Percentiles rank a stretch among this genome's conserved stretches.
These are phyloP conservation scores for Larimichthys polyactis DNA, from an alignment of 2,113 vertebrate genomes.

Conservation along the genomic window DNA sequence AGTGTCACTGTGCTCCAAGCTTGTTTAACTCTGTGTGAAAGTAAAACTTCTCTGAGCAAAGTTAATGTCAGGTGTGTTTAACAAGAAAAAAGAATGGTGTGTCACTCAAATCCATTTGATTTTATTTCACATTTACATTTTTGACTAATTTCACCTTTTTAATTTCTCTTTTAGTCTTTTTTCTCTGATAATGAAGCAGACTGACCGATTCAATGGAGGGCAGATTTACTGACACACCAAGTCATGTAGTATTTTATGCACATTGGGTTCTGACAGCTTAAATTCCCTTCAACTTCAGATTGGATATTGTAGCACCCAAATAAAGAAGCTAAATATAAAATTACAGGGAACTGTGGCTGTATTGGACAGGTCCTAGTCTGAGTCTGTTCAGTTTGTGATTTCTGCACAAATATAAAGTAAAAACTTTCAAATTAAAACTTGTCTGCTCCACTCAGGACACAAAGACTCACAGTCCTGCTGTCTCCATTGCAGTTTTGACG, in stretches of 20 bases:
- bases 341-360: background rate
- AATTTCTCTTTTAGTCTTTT: background rate
- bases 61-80: background rate
- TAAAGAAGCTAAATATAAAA: background rate
- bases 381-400: background rate
- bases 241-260: too few species aligned
- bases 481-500: conserved; percentile 19
- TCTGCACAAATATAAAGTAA: background rate
- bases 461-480: background rate
- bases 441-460: background rate
- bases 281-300: background rate
- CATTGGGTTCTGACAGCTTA: background rate
- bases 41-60: too few species aligned
- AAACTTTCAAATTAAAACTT: background rate
- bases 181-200: background rate
- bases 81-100: too few species aligned
- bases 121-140: background rate
- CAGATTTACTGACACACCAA: background rate
- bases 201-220: background rate
- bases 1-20: background rate
- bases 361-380: background rate
- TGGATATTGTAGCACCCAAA: background rate
- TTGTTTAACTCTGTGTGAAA: too few species aligned
- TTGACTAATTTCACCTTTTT: background rate
- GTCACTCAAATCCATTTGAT: background rate